Evolutionary conservation across 2,888 invertebrate genomes (phyloP).

Genomic region (Pristionchus mayeri): DNA sequence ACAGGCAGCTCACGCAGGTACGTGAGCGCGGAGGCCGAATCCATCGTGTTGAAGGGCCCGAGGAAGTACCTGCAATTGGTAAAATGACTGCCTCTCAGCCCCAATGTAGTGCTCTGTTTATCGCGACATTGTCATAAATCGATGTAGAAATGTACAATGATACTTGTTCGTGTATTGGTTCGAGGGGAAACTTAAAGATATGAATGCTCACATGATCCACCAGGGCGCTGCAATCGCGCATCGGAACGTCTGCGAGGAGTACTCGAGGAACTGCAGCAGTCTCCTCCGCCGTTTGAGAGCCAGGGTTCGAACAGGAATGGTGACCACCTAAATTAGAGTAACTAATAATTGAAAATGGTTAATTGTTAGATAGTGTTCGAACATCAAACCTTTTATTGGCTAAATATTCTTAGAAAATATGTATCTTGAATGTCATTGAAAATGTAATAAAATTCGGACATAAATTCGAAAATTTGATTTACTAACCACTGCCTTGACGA

Average conservation of each 20-base stretch:
- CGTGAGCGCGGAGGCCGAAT: neutral
- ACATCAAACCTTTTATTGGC: too few species aligned
- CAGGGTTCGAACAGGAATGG: constrained; percentile 35
- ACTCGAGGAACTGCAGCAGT: constrained; percentile 54
- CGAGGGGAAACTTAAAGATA: too few species aligned
- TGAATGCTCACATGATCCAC: constrained; percentile 46
- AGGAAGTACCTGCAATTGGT: constrained; percentile 49
- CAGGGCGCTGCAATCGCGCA: constrained; percentile 41
- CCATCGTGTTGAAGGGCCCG: constrained; percentile 15
- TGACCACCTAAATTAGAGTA: neutral
- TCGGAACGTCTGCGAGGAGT: constrained; percentile 52
- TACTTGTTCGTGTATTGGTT: too few species aligned
- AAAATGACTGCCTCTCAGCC: too few species aligned
- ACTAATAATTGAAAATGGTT: neutral
- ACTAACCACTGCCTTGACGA: constrained; percentile 42
- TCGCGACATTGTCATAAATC: too few species aligned
- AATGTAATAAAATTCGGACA: too few species aligned
- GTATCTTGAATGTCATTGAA: neutral
- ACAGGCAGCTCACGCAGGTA: neutral
- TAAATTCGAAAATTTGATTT: neutral
- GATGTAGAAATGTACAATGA: too few species aligned
- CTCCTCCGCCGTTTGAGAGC: constrained; percentile 46
- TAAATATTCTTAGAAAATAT: neutral
- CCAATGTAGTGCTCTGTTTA: too few species aligned
- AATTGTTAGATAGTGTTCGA: too few species aligned